Conservation (phyloP, 2,113 vertebrate genomes). For the Bos indicus region DNA sequence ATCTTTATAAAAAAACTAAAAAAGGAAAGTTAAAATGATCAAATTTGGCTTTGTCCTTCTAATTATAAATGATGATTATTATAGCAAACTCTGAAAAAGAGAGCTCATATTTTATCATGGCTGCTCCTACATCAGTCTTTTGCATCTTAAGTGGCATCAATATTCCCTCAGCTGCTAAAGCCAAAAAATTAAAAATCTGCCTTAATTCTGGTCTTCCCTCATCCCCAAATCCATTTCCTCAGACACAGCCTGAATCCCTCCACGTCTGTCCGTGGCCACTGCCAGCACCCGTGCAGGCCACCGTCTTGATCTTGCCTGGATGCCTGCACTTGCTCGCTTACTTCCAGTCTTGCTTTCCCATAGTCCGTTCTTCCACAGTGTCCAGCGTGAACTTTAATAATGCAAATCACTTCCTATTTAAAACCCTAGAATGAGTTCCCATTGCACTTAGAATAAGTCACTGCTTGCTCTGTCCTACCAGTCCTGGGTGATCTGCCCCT, state of each 20-base stretch:
- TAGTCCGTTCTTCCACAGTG: not conserved
- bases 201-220: not conserved
- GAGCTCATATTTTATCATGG: not conserved
- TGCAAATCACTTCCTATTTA: not conserved
- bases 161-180: not conserved
- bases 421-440: not conserved
- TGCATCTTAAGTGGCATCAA: not conserved
- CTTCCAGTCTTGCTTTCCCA: not conserved
- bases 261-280: accelerated
- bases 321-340: not conserved
- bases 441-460: not conserved
- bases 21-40: conserved; percentile 11
- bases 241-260: not conserved
- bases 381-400: not conserved
- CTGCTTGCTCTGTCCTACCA: not conserved
- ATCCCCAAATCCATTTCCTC: not conserved
- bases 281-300: not conserved
- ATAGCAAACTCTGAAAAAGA: not conserved
- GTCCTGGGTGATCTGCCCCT: not conserved
- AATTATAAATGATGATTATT: not conserved
- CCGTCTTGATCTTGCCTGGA: not conserved
- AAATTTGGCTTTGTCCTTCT: not conserved
- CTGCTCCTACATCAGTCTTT: not conserved
- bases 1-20: not conserved
- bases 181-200: not conserved